Evolutionary conservation across 2,888 invertebrate species (phyloP), one percentile per base, ranked within the genome.

Genomic region (Lobophora halterata): DNA sequence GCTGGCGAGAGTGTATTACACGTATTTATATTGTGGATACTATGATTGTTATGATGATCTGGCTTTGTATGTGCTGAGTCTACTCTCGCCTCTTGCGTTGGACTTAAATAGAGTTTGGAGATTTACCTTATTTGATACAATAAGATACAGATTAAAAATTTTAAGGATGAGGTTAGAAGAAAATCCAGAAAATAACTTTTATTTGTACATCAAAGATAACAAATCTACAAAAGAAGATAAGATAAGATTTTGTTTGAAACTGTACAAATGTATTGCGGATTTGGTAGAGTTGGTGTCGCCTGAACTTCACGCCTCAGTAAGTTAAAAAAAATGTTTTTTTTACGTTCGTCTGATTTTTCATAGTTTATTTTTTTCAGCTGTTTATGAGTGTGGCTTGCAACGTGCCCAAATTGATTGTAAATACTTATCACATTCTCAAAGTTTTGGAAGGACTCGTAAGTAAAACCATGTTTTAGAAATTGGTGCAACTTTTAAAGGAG

Each of bases 31-130:
- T 26, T 83, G 80, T 29, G 14, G 43, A 0, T 49, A 46, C 0
- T 61, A 63, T 28, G 4, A 34, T 0, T 81, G 78, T 21, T 76
- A 60, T 9, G 42, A 56, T 1, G 27, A 53, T 10, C 33, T 75
- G 0, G 1, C 8, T 5, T 35, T 66, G 1, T 83, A 65, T 36
- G 5, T 65, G 0, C 42, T 82, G 0, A 71, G 69, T 28, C 58
- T 71, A 12, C 58, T 72, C n/a, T 70, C 75, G 1, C 57, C 77
- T 1, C 44, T 79, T 2, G 71, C 78, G 6, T 60, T 86, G 5
- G 85, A 86, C 55, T 46, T 79, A 2, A 79, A 71, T 49, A 58
- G 85, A 41, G 73, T 79, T 0, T 85, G 82, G 85, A 61, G 86
- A 19, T 79, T 72, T 35, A 51, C 72, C 6, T 17, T 85, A 6